Percentiles rank a stretch among this genome's conserved stretches.
phyloP scores from a whole-genome alignment of 1,140 invertebrate species.

The Laupala kohalensis region DNA sequence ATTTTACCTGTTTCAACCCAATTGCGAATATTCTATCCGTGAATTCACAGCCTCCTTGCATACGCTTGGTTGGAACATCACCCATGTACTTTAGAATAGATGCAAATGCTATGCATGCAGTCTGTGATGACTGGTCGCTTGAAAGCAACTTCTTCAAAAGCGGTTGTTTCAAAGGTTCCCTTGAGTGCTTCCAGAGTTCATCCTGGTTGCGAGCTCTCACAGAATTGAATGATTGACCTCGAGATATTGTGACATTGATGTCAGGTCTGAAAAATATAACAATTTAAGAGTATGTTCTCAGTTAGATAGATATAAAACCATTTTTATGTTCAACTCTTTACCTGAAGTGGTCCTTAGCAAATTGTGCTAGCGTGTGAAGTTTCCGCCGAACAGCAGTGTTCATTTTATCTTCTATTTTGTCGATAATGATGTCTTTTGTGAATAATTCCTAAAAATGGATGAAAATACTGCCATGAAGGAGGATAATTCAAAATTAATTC shows the following conservation, averaged over 20 bases:
- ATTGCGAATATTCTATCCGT: constrained; percentile 82
- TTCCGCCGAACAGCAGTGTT: constrained; percentile 72
- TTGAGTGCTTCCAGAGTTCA: constrained; percentile 68
- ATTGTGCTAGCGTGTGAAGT: constrained; percentile 87
- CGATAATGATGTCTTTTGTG: constrained; percentile 65
- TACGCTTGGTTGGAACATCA: constrained; percentile 66
- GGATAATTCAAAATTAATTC: too few relatives aligned
- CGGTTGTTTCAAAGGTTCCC: constrained; percentile 73
- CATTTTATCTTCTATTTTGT: constrained; percentile 59
- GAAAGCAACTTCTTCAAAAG: constrained; percentile 68
- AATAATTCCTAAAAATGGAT: constrained; percentile 58
- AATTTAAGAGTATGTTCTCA: background rate
- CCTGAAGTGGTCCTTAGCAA: constrained; percentile 91
- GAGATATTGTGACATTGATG: constrained; percentile 33
- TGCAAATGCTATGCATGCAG: constrained; percentile 60
- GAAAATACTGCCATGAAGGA: too few relatives aligned
- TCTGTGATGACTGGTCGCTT: constrained; percentile 58
- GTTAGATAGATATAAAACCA: too few relatives aligned
- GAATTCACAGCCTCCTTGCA: constrained; percentile 55
- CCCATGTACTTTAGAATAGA: constrained; percentile 92
- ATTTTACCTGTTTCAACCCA: constrained; percentile 57
- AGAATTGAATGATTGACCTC: constrained; percentile 46
- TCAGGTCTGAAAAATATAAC: constrained; percentile 34
- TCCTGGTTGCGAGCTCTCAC: constrained; percentile 41
- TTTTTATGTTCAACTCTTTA: too few relatives aligned